These are phyloP conservation scores for Gasteruption jaculator DNA, from an alignment of 2,888 invertebrate species.

Conservation along the genomic window DNA sequence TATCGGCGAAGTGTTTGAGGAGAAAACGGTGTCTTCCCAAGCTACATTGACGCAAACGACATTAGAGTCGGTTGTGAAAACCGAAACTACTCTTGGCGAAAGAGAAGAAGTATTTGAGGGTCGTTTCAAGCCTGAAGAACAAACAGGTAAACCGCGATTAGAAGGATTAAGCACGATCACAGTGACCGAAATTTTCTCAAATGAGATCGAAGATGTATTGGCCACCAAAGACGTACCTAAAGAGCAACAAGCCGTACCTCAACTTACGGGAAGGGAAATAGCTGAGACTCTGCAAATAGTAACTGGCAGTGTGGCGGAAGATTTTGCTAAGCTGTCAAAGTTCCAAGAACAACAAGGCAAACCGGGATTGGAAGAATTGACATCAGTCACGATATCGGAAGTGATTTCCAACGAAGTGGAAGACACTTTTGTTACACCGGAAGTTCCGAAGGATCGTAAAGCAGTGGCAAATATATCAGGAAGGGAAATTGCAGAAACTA, in stretches of 20 bases:
- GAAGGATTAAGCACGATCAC: conserved; percentile 32
- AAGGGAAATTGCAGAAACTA: conserved; percentile 40
- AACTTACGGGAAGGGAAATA: conserved; percentile 41
- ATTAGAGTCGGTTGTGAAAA: conserved; percentile 31
- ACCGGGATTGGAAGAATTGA: conserved; percentile 32
- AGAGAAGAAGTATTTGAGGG: conserved; percentile 43
- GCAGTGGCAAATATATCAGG: conserved; percentile 42
- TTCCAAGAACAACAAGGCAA: conserved; percentile 36
- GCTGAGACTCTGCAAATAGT: conserved; percentile 49
- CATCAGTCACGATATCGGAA: conserved; percentile 32
- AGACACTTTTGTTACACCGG: conserved; percentile 25
- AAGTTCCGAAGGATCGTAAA: conserved; percentile 34
- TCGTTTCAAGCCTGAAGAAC: conserved; percentile 27
- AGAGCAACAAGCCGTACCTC: conserved; percentile 34
- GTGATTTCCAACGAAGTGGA: conserved; percentile 31
- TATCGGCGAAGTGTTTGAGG: conserved; percentile 30
- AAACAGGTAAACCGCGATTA: conserved; percentile 25
- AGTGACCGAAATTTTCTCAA: conserved; percentile 30
- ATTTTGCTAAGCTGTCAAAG: conserved; percentile 27
- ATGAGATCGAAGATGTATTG: conserved; percentile 31
- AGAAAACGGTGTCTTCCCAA: conserved; percentile 29
- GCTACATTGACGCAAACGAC: conserved; percentile 33
- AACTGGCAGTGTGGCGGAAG: conserved; percentile 32
- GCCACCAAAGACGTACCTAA: conserved; percentile 25
- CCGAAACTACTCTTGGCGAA: conserved; percentile 46